phyloP scores from a whole-genome alignment of 2,888 invertebrate species.

The Drosophila yooni region DNA sequence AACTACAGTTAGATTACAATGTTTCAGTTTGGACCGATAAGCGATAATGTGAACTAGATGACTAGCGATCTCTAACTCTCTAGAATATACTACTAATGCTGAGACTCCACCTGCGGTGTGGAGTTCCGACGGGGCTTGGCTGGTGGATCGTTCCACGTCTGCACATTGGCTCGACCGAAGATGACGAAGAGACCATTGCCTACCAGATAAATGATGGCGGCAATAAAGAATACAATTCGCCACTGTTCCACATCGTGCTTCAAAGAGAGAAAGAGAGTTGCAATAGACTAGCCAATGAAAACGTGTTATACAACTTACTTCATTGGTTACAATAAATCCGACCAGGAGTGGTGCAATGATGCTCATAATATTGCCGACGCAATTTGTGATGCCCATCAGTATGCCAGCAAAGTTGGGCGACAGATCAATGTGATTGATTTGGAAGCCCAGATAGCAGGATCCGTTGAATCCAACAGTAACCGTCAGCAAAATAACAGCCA shows the following conservation, averaged over 20 bases:
- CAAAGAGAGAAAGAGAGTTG: constrained; percentile 51
- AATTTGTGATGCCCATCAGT: constrained; percentile 93
- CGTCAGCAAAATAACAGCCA: constrained; percentile 89
- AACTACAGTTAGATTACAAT: constrained; percentile 35
- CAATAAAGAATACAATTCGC: constrained; percentile 91
- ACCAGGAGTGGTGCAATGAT: constrained; percentile 92
- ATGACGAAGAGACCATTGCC: constrained; percentile 89
- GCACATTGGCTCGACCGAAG: constrained; percentile 89
- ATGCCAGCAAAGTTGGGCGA: constrained; percentile 94
- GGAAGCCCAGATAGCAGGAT: constrained; percentile 90
- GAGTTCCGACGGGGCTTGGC: constrained; percentile 72
- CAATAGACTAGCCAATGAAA: constrained; percentile 84
- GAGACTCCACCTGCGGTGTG: constrained; percentile 78
- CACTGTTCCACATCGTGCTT: constrained; percentile 89
- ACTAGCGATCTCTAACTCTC: constrained; percentile 55
- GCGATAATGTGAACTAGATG: constrained; percentile 57
- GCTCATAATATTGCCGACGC: constrained; percentile 91
- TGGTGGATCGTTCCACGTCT: constrained; percentile 89
- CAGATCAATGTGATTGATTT: constrained; percentile 94
- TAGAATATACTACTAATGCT: constrained; percentile 63
- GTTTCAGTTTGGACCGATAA: constrained; percentile 32
- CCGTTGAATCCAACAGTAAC: constrained; percentile 91
- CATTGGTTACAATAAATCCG: constrained; percentile 89
- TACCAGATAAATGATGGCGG: constrained; percentile 89
- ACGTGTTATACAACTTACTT: constrained; percentile 85